Conservation (phyloP, 64 coral and sea anemone species). For the Hydrozoanthus tunicans region DNA sequence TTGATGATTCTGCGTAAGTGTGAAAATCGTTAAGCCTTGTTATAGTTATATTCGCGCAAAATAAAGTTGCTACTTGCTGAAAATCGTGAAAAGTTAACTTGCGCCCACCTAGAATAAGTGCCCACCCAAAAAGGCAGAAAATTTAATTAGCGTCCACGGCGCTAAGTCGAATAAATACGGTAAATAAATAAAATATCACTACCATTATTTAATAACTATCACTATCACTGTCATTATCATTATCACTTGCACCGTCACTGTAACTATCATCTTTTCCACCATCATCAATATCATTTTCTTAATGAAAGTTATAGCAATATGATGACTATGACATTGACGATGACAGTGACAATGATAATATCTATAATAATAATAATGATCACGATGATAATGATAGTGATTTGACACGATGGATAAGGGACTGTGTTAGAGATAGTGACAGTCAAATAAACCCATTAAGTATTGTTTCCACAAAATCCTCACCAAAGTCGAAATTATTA, state of each 20-base stretch:
- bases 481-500: slow-evolving; percentile 95
- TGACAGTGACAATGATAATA: background rate
- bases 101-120: too few relatives aligned
- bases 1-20: too few relatives aligned
- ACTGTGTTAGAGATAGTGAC: too few relatives aligned
- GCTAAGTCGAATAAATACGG: too few relatives aligned
- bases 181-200: too few relatives aligned
- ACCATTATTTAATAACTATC: too few relatives aligned
- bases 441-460: background rate
- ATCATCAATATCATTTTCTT: background rate
- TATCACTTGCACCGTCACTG: background rate
- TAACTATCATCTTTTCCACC: background rate
- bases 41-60: too few relatives aligned
- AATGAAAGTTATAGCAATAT: background rate
- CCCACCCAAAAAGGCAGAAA: too few relatives aligned
- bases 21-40: too few relatives aligned
- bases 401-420: background rate
- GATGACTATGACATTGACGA: background rate
- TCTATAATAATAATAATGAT: background rate
- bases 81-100: too few relatives aligned
- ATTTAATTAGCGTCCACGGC: too few relatives aligned
- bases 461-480: background rate
- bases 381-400: background rate
- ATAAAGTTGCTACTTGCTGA: too few relatives aligned
- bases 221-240: background rate